A percentile compares a stretch with the other conserved stretches of the same genome.
Evolutionary conservation across 2,888 invertebrate species (phyloP).

Genomic region (Miltochrista miniata): DNA sequence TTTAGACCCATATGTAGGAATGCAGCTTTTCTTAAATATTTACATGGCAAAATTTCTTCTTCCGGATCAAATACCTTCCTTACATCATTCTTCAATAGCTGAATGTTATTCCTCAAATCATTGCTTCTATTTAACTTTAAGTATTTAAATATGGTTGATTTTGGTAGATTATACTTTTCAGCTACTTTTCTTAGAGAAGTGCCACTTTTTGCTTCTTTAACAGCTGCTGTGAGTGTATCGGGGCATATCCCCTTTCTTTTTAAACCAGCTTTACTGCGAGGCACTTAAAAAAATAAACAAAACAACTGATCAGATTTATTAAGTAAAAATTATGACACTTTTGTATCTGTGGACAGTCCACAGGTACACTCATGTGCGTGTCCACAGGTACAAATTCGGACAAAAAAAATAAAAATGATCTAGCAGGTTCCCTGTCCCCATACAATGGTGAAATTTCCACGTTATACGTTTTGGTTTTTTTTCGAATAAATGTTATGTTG

Average conservation of each 20-base stretch:
- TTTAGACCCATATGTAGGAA: too few relatives aligned
- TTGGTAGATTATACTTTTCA: slow-evolving; percentile 16
- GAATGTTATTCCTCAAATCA: slow-evolving; percentile 11
- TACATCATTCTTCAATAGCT: slow-evolving; percentile 24
- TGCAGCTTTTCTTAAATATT: too few relatives aligned
- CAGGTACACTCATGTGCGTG: slow-evolving; percentile 12
- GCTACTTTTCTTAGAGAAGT: slow-evolving; percentile 10
- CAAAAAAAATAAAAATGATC: slow-evolving; percentile 14
- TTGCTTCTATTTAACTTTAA: slow-evolving; percentile 9
- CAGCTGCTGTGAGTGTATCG: slow-evolving; percentile 11
- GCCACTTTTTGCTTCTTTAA: slow-evolving; percentile 10
- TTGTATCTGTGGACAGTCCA: slow-evolving; percentile 22
- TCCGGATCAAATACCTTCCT: slow-evolving; percentile 24
- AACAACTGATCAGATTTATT: slow-evolving; percentile 1
- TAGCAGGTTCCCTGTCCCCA: too few relatives aligned
- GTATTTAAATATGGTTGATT: slow-evolving; percentile 22
- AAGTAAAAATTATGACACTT: slow-evolving; percentile 6
- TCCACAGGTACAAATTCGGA: slow-evolving; percentile 9
- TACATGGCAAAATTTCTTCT: slow-evolving; percentile 22
- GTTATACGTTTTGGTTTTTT: too few relatives aligned
- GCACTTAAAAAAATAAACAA: slow-evolving; percentile 8
- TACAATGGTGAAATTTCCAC: too few relatives aligned
- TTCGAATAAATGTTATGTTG: too few relatives aligned
- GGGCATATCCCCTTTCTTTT: slow-evolving; percentile 10
- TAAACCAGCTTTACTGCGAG: slow-evolving; percentile 12